A percentile compares a stretch with the other conserved stretches of the same genome.
Evolutionary conservation across 1,140 invertebrate genomes (phyloP).

Genomic region (honey bee (Apis mellifera)): DNA sequence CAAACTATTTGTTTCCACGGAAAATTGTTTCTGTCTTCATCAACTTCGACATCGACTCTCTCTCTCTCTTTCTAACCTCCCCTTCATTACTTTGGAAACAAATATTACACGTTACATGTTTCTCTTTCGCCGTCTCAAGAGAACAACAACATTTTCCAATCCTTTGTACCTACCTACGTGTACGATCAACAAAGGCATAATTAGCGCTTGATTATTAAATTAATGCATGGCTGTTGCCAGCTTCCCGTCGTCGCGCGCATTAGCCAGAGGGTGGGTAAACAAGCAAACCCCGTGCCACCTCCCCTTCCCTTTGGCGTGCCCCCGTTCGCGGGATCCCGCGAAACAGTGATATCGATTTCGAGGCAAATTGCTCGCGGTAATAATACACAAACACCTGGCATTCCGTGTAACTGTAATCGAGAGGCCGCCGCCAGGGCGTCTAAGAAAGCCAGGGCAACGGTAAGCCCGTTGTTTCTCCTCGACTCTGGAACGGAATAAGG

Average conservation of each 20-base stretch:
- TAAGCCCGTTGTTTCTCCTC: conserved; percentile 55
- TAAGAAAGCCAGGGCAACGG: conserved; percentile 44
- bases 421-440: conserved; percentile 11
- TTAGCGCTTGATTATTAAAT: conserved; percentile 28
- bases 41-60: neutral
- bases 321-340: conserved; percentile 9
- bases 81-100: neutral
- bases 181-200: neutral
- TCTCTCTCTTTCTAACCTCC: neutral
- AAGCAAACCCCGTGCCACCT: neutral
- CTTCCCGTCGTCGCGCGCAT: neutral
- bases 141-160: neutral
- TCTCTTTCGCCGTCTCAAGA: neutral
- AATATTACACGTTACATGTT: neutral
- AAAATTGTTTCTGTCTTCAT: neutral
- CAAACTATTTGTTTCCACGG: neutral
- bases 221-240: neutral
- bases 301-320: neutral
- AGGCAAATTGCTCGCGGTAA: conserved; percentile 57
- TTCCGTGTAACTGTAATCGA: conserved; percentile 59
- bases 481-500: conserved; percentile 56
- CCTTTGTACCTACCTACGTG: neutral
- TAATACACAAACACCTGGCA: conserved; percentile 63
- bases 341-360: conserved; percentile 57
- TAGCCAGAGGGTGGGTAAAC: conserved; percentile 6